phyloP scores from a whole-genome alignment of 2,888 invertebrate genomes.

The Entomobrya multifasciata region DNA sequence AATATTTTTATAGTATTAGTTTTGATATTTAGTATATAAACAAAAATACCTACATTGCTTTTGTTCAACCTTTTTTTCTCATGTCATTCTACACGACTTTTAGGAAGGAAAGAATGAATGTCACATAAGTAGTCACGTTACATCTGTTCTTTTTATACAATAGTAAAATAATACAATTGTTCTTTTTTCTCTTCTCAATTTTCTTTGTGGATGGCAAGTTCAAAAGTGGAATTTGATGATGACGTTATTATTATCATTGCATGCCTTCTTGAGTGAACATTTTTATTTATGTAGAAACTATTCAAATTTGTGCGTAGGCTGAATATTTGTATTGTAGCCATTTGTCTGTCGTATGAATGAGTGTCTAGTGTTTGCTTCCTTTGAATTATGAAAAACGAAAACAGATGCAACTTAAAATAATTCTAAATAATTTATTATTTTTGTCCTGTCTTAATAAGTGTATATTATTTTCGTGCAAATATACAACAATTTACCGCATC shows the following conservation, averaged over 20 bases:
- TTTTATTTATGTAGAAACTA: constrained; percentile 15
- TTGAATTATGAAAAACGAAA: constrained; percentile 4
- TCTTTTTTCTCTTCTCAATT: not conserved
- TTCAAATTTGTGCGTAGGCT: constrained; percentile 18
- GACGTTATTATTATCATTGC: constrained; percentile 45
- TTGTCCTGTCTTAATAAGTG: not conserved
- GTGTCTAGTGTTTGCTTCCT: not conserved
- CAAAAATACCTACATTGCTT: not conserved
- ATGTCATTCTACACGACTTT: constrained; percentile 13
- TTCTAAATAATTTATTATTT: constrained; percentile 1
- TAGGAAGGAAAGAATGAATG: not conserved
- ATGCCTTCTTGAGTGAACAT: constrained; percentile 20
- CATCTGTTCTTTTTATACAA: not conserved
- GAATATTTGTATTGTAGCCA: not conserved
- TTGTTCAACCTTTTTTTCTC: not conserved
- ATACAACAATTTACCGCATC: too few species aligned
- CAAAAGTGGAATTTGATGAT: constrained; percentile 46
- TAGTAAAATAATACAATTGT: not conserved
- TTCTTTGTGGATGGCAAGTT: constrained; percentile 24
- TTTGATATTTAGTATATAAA: too few species aligned
- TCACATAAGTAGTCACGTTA: not conserved
- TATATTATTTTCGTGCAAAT: not conserved
- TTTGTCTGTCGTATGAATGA: not conserved
- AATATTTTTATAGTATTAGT: too few species aligned
- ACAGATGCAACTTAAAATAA: constrained; percentile 22